Conservation (phyloP, 2,113 vertebrate genomes). For the Tachysurus vachellii region DNA sequence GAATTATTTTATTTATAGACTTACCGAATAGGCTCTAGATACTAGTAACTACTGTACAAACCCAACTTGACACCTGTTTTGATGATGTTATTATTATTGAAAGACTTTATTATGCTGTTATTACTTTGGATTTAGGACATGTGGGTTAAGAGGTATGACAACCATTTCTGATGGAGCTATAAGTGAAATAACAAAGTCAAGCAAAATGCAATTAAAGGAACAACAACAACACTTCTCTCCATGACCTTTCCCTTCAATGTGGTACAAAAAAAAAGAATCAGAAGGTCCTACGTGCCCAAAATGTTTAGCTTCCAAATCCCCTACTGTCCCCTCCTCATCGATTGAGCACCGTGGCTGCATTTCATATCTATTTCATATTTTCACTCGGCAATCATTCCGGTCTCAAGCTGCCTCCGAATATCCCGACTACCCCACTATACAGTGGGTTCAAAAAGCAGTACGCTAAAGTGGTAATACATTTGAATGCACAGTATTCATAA, state of each 20-base stretch:
- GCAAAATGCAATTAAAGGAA: constrained; percentile 21
- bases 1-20: not conserved
- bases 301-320: not conserved
- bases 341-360: not conserved
- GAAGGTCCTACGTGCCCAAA: not conserved
- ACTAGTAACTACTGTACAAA: not conserved
- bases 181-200: not conserved
- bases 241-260: constrained; percentile 2
- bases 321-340: not conserved
- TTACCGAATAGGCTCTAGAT: not conserved
- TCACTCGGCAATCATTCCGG: not conserved
- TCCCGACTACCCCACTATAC: too few species aligned
- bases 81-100: not conserved
- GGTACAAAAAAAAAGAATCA: not conserved
- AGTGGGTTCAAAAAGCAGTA: too few species aligned
- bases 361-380: too few species aligned
- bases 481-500: too few species aligned
- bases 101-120: not conserved
- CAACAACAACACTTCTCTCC: not conserved
- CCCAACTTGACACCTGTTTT: not conserved
- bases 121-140: not conserved
- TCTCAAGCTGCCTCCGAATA: not conserved
- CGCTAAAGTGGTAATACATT: too few species aligned
- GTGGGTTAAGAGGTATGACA: not conserved
- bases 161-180: not conserved